Evolutionary conservation across 2,888 invertebrate species (phyloP), one percentile per base, ranked within the genome.

Genomic region (Nasonia oneida): DNA sequence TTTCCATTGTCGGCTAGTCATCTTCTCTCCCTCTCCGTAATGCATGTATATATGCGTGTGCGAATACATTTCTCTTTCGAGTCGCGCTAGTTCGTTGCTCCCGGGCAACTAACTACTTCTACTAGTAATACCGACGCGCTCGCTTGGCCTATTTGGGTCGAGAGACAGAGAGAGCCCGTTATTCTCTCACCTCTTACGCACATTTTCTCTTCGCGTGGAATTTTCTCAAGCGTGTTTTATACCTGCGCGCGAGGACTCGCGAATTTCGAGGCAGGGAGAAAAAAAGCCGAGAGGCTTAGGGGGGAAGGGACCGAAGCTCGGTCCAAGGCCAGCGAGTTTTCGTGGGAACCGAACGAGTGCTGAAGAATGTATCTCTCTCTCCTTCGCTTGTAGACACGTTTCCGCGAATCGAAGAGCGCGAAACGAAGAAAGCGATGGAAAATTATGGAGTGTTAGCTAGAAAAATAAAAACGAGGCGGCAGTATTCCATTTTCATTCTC

Each of bases 261-360:
- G 67, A 67, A 67, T 67, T 67, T 67, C 15, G 67, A 73, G 39
- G 29, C 23, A 82, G 33, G 53, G 70, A 76, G 39, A 64, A 57
- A 75, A 23, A 15, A 76, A 76, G 10, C 14, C 14, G 74, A n/a
- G 33, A 39, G 12, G n/a, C 14, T 70, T 57, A 61, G 67, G 75
- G 75, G 75, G 50, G 74, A 23, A 67, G 67, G 33, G 67, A 33
- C 67, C 83, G 88, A 88, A 75, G 82, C 73, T 70, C 82, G 86
- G 87, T 88, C 88, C 90, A 91, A 91, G 91, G 91, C 89, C 90
- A 88, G 77, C 89, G 80, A 86, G 89, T 89, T 89, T 89, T 87
- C 89, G 90, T 91, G 91, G 88, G 90, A 91, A 91, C 86, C 87
- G 87, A 83, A 29, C 75, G 77, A 57, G 67, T 50, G 50, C 39